Conservation (phyloP, 1,140 invertebrate species). For the Calephelis virginiensis region DNA sequence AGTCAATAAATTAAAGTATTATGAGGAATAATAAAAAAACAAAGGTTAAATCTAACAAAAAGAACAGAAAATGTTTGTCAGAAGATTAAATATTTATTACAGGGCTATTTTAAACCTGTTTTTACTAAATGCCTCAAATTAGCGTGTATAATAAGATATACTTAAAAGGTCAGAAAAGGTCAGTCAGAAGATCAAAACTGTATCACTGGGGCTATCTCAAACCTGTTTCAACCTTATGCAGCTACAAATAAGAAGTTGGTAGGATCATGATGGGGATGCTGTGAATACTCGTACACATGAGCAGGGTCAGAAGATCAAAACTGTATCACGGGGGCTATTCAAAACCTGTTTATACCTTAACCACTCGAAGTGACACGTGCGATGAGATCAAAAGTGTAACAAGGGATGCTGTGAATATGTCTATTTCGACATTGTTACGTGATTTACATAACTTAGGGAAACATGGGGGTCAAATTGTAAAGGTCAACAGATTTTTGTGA, state of each 20-base stretch:
- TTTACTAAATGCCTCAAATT: too few species aligned
- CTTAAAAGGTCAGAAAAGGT: neutral
- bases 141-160: too few species aligned
- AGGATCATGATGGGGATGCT: constrained; percentile 41
- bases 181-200: constrained; percentile 46
- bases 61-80: too few species aligned
- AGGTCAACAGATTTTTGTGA: constrained; percentile 5
- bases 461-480: constrained; percentile 21
- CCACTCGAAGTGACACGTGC: constrained; percentile 27
- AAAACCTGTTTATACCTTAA: constrained; percentile 20
- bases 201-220: constrained; percentile 37
- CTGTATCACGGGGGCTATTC: constrained; percentile 18
- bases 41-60: too few species aligned
- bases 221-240: constrained; percentile 19
- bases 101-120: too few species aligned
- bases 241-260: constrained; percentile 30
- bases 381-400: constrained; percentile 56
- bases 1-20: too few species aligned
- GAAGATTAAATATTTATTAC: too few species aligned
- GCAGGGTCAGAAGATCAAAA: constrained; percentile 19
- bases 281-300: neutral
- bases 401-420: constrained; percentile 48
- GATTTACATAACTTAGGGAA: constrained; percentile 36
- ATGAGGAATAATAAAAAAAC: too few species aligned
- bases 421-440: constrained; percentile 27